Evolutionary conservation across 1,140 invertebrate genomes (phyloP).

Genomic region (Leucophenga varia): DNA sequence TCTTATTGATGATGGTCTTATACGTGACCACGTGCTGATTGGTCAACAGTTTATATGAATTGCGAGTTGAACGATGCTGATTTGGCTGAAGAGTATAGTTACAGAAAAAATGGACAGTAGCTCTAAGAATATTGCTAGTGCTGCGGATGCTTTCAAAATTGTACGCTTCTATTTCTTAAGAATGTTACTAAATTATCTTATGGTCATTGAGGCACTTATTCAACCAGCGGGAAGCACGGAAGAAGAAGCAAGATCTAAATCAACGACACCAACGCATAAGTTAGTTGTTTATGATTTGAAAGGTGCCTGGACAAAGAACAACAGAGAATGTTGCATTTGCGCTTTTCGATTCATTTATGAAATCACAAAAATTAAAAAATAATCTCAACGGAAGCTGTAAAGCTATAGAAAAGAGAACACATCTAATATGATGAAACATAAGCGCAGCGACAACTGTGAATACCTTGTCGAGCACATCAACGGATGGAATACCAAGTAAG

Average conservation of each 20-base stretch:
- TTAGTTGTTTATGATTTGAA: slow-evolving; percentile 88
- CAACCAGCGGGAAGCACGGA: slow-evolving; percentile 42
- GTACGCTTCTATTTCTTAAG: slow-evolving; percentile 81
- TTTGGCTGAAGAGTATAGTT: slow-evolving; percentile 84
- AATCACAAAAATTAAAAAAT: slow-evolving; percentile 87
- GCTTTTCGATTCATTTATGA: slow-evolving; percentile 93
- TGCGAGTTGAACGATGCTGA: slow-evolving; percentile 87
- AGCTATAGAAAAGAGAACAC: slow-evolving; percentile 77
- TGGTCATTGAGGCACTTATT: slow-evolving; percentile 68
- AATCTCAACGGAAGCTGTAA: slow-evolving; percentile 95
- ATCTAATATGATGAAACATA: slow-evolving; percentile 67
- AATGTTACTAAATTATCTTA: slow-evolving; percentile 82
- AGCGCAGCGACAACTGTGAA: slow-evolving; percentile 64
- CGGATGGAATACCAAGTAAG: slow-evolving; percentile 53
- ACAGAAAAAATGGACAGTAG: slow-evolving; percentile 64
- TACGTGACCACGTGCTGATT: slow-evolving; percentile 84
- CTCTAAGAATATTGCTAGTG: slow-evolving; percentile 49
- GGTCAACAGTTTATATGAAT: slow-evolving; percentile 92
- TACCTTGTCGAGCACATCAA: slow-evolving; percentile 58
- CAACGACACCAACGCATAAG: slow-evolving; percentile 73
- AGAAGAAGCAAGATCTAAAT: slow-evolving; percentile 41
- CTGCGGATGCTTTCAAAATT: slow-evolving; percentile 49
- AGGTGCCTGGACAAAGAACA: slow-evolving; percentile 96
- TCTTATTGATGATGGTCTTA: slow-evolving; percentile 79
- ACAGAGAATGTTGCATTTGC: slow-evolving; percentile 91